Percentiles rank a stretch among this genome's conserved stretches.
Conservation (phyloP, 2,888 invertebrate genomes). For the Zele albiditarsus region DNA sequence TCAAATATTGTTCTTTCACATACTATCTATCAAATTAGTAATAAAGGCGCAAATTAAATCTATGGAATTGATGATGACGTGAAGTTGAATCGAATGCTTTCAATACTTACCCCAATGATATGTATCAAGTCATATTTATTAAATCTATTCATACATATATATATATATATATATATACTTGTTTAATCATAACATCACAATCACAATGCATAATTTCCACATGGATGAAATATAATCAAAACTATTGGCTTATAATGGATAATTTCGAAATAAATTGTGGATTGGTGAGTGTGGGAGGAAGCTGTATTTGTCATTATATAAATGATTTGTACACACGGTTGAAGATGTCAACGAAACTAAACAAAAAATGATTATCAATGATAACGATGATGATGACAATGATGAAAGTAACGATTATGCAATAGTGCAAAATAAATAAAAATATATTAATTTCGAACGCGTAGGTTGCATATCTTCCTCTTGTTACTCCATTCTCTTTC, state of each 20-base stretch:
- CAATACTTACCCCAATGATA: constrained; percentile 44
- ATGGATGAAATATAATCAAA: not conserved
- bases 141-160: constrained; percentile 14
- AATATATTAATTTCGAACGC: too few relatives aligned
- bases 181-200: constrained; percentile 13
- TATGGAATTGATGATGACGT: not conserved
- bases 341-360: not conserved
- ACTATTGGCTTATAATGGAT: not conserved
- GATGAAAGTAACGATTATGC: not conserved
- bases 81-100: constrained; percentile 19
- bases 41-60: not conserved
- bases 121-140: constrained; percentile 22
- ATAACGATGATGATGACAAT: not conserved
- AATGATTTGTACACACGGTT: not conserved
- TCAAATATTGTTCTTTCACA: not conserved
- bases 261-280: not conserved
- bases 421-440: not conserved
- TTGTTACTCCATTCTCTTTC: too few relatives aligned
- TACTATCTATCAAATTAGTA: not conserved
- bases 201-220: not conserved
- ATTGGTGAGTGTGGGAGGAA: not conserved
- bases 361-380: not conserved
- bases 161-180: not conserved
- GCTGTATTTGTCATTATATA: not conserved
- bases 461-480: too few relatives aligned